Evolutionary conservation across 2,797 vertebrate genomes (phyloP), one percentile per base, ranked within the genome.

Genomic region (Diplodus sargus): DNA sequence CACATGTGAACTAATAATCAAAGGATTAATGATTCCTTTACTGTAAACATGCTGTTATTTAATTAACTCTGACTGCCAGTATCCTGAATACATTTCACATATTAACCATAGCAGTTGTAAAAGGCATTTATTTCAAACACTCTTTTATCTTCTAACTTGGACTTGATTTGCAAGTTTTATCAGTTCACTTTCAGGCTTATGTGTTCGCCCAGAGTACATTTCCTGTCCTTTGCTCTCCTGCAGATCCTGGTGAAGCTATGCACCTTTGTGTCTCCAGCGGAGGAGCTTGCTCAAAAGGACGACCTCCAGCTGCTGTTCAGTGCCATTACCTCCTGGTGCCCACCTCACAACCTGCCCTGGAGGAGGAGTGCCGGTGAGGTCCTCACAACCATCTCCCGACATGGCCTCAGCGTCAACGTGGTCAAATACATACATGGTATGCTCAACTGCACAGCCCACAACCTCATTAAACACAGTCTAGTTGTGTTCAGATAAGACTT

Each of bases 251-350:
- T 99, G 85, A 99, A 99, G 88, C 93, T 99, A 85, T 99, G 98
- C 93, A 97, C 96, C 88, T 99, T 97, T 45, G 97, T 99, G 88
- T 99, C 98, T 58, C 98, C 98, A 2, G 97, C 98, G 0, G 98
- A 99, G 92, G 98, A 99, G 82, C 93, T 99, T 92, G 98, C 98
- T 52, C 98, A 99, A 61, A 99, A 99, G 82, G 98, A 99, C 45
- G 98, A 99, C 91, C 97, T 99, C n/a, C 98, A 99, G 95, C 97
- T 99, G 82, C 93, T 99, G 4, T 99, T 99, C 94, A 99, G 98
- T 90, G 98, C 98, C 95, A 99, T 99, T 95, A 99, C 98, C 39
- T 99, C 98, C 64, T 99, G 98, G 98, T 99, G 98, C 80, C 98
- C 98, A 34, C 98, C 98, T 42, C 98, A 99, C 90, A 99, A 99